Evolutionary conservation across 2,797 vertebrate genomes (phyloP).

Genomic region (Sparidentex hasta): DNA sequence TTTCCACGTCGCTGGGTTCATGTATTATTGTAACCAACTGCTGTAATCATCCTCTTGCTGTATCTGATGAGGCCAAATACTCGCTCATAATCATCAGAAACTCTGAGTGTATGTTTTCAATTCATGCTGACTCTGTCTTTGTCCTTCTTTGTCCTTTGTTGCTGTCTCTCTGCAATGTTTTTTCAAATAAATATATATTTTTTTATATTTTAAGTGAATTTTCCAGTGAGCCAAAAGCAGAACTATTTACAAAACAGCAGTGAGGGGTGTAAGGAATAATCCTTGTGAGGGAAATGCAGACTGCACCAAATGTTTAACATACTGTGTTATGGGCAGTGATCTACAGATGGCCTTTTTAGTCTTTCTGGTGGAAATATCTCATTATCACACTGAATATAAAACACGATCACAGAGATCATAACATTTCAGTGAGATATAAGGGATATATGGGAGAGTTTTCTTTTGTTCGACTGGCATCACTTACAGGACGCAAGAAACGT

Average conservation of each 20-base stretch:
- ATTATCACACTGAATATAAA: too few species aligned
- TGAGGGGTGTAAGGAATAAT: background rate
- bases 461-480: too few species aligned
- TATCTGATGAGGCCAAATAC: background rate
- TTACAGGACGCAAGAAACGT: too few species aligned
- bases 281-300: background rate
- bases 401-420: too few species aligned
- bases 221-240: background rate
- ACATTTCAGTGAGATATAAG: too few species aligned
- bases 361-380: too few species aligned
- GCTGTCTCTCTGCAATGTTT: background rate
- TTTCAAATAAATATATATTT: slow-evolving; percentile 5
- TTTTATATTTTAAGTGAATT: background rate
- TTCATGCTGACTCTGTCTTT: background rate
- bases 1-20: slow-evolving; percentile 12
- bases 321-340: background rate
- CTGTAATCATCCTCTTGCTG: background rate
- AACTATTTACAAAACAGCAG: background rate
- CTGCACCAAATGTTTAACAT: background rate
- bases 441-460: too few species aligned
- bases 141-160: background rate
- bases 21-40: background rate
- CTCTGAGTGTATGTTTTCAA: background rate
- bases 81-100: background rate
- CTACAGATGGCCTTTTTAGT: too few species aligned